Conservation (phyloP, 1,140 invertebrate species). For the Leguminivora glycinivorella region DNA sequence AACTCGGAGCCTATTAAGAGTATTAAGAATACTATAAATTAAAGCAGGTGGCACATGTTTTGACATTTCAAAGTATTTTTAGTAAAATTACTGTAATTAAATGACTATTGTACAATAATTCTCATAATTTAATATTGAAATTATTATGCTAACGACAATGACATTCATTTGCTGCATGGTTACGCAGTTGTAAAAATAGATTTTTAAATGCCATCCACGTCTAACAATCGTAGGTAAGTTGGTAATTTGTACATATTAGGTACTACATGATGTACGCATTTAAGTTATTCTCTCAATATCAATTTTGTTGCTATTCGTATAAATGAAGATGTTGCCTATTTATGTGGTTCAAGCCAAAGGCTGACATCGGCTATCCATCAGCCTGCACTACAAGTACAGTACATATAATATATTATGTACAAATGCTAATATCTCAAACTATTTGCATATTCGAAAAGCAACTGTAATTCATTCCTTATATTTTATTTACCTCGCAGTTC, state of each 20-base stretch:
- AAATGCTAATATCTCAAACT: not conserved
- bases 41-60: slow-evolving; percentile 6
- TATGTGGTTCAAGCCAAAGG: not conserved
- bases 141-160: not conserved
- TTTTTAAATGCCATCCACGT: not conserved
- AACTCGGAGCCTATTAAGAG: not conserved
- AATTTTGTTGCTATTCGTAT: too few relatives aligned
- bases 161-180: not conserved
- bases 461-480: slow-evolving; percentile 39
- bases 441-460: slow-evolving; percentile 7
- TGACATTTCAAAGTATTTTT: slow-evolving; percentile 3
- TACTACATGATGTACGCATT: too few relatives aligned
- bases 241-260: too few relatives aligned
- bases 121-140: not conserved
- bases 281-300: too few relatives aligned
- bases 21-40: slow-evolving; percentile 27
- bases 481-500: slow-evolving; percentile 54
- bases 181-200: not conserved
- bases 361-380: not conserved
- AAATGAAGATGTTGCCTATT: not conserved
- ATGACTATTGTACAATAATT: not conserved
- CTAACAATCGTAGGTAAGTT: not conserved
- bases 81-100: slow-evolving; percentile 13
- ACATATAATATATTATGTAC: not conserved
- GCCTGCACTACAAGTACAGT: too few relatives aligned